These are phyloP conservation scores for Cercopithecus mona DNA, from an alignment of 2,113 vertebrate genomes.

Conservation along the genomic window DNA sequence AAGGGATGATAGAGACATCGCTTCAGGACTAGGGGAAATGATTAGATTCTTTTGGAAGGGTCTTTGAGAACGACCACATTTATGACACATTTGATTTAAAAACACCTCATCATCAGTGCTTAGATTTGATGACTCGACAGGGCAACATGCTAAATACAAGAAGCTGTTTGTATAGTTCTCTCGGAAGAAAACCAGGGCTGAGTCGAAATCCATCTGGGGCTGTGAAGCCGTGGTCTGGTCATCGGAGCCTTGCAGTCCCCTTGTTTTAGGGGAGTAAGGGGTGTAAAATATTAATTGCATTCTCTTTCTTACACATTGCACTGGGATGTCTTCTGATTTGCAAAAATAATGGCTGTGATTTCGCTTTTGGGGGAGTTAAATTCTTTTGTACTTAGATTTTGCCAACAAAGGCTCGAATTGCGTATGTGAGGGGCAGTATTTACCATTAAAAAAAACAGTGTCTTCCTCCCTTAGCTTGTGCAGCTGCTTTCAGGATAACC, in stretches of 20 bases:
- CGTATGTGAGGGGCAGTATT: conserved; percentile 47
- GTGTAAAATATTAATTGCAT: not conserved
- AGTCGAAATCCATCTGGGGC: not conserved
- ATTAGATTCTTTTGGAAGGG: not conserved
- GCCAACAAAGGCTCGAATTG: conserved; percentile 58
- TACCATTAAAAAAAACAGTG: conserved; percentile 37
- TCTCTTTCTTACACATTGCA: not conserved
- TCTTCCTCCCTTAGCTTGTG: conserved; percentile 25
- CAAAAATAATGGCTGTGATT: conserved; percentile 38
- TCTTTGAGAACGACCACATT: not conserved
- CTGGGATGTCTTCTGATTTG: not conserved
- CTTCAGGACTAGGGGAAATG: not conserved
- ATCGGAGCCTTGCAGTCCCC: not conserved
- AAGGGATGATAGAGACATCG: not conserved
- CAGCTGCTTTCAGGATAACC: conserved; percentile 4
- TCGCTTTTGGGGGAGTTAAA: not conserved
- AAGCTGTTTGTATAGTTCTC: conserved; percentile 19
- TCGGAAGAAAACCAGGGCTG: conserved; percentile 5
- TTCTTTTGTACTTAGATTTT: conserved; percentile 59
- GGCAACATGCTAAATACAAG: not conserved
- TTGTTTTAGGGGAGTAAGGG: not conserved
- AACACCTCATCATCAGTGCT: not conserved
- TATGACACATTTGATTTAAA: conserved; percentile 23
- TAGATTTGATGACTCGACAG: not conserved
- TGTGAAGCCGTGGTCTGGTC: not conserved